phyloP scores from a whole-genome alignment of 1,140 invertebrate species.

The Anastrepha ludens region DNA sequence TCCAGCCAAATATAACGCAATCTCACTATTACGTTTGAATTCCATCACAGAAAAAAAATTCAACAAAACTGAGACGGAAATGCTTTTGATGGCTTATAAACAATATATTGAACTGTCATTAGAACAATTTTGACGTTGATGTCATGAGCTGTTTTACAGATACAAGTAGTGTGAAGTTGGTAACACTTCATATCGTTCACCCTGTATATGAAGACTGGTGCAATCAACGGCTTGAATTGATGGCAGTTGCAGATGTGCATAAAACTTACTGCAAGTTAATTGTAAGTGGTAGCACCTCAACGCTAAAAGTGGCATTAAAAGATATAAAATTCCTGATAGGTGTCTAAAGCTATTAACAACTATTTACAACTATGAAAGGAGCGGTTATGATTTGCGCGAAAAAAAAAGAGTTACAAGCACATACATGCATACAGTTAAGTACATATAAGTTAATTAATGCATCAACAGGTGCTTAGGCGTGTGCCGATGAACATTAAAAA shows the following conservation, averaged over 20 bases:
- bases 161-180: too few relatives aligned
- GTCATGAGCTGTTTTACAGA: too few relatives aligned
- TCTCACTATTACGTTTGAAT: too few relatives aligned
- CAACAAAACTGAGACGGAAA: too few relatives aligned
- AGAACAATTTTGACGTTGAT: too few relatives aligned
- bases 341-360: not conserved
- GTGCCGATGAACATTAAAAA: not conserved
- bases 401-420: not conserved
- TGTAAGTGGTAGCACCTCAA: not conserved
- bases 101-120: too few relatives aligned
- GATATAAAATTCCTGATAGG: slow-evolving; percentile 2
- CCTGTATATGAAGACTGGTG: too few relatives aligned
- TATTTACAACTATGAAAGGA: not conserved
- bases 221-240: too few relatives aligned
- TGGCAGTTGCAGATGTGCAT: not conserved
- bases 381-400: not conserved
- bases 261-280: not conserved
- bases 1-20: too few relatives aligned
- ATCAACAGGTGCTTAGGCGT: not conserved
- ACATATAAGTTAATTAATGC: not conserved
- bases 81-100: too few relatives aligned
- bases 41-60: too few relatives aligned
- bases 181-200: too few relatives aligned
- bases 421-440: not conserved
- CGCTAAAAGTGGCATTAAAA: not conserved